Conservation (phyloP, 92 coral and sea anemone species). For the Actinostola sp. region DNA sequence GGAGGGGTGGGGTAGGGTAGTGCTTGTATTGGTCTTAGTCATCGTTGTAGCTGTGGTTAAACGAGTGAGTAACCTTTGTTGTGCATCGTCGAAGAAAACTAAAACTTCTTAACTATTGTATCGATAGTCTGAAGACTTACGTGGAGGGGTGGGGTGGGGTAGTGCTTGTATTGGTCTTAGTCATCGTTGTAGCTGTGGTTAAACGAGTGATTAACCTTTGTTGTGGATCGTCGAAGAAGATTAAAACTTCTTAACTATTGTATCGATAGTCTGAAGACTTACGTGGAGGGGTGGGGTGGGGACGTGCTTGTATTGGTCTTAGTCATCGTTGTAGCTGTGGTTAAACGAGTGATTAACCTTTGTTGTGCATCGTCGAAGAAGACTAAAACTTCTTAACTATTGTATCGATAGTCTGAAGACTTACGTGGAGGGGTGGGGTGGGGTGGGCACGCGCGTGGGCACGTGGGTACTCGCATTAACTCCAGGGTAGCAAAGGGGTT, state of each 20-base stretch:
- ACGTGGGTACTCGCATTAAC: no score
- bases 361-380: background rate
- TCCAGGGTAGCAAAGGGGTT: no score
- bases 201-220: background rate
- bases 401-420: no score
- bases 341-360: background rate
- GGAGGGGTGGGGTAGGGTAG: no score
- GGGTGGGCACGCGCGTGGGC: no score
- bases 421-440: no score
- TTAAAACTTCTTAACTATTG: conserved; percentile 12
- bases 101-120: conserved; percentile 15
- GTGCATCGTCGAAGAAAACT: background rate
- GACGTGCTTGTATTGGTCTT: background rate
- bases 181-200: background rate
- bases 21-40: background rate
- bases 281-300: no score
- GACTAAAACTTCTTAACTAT: conserved; percentile 12
- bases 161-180: background rate
- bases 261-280: no score
- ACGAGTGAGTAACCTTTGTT: background rate
- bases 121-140: no score
- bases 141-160: no score
- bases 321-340: background rate
- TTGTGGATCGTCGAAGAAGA: background rate
- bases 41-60: conserved; percentile 1